Conservation (phyloP, 2,797 vertebrate species). For the Melanotaenia pygmaea region DNA sequence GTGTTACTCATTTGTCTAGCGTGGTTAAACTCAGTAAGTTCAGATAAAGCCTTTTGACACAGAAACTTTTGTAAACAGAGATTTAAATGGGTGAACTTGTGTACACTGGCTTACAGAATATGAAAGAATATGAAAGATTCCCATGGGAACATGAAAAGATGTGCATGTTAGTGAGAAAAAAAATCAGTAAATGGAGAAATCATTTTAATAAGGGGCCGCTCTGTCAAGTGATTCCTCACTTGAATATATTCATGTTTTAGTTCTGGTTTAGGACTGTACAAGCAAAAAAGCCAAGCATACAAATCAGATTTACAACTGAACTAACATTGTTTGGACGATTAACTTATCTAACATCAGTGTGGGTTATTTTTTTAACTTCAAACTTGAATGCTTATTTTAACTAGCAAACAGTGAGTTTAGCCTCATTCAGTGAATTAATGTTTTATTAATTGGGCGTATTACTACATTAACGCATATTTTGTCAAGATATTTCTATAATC, state of each 20-base stretch:
- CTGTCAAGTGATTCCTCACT: constrained; percentile 7
- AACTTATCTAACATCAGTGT: not conserved
- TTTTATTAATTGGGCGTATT: too few relatives aligned
- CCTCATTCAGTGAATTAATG: too few relatives aligned
- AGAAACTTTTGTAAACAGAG: constrained; percentile 14
- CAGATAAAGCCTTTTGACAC: constrained; percentile 5
- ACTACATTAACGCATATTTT: too few relatives aligned
- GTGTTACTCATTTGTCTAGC: not conserved
- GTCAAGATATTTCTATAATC: too few relatives aligned
- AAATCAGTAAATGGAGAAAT: constrained; percentile 8
- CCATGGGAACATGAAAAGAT: constrained; percentile 15
- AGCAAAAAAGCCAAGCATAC: not conserved
- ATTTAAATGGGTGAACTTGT: not conserved
- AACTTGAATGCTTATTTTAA: not conserved
- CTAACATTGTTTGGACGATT: not conserved
- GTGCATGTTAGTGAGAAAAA: not conserved
- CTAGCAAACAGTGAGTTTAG: not conserved
- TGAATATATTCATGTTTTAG: not conserved
- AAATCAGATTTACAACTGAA: not conserved
- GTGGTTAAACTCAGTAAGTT: constrained; percentile 1
- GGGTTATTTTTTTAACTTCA: not conserved
- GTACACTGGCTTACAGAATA: not conserved
- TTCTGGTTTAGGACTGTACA: not conserved
- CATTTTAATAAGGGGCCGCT: constrained; percentile 13
- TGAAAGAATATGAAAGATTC: not conserved